Base-by-base conservation (phyloP, 2,113 vertebrate genomes). In the Microtus oregoni region DNA sequence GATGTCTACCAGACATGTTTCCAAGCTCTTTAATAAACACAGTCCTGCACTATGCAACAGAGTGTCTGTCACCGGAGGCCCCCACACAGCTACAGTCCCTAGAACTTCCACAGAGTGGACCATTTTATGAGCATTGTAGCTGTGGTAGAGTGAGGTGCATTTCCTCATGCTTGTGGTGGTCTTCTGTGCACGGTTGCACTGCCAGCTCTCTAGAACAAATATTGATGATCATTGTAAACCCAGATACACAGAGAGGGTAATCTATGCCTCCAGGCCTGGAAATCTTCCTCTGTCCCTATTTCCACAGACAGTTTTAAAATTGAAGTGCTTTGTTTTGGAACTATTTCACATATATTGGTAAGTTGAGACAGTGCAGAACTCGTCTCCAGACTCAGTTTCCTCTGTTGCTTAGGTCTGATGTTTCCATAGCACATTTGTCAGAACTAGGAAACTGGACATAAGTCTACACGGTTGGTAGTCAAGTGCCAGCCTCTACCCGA, bases 221-320 rank as follows among this genome's bases (percentile, higher is more conserved):
- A 68, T 68, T 41, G 58, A 41, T 30, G 24, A 8, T 19, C 26
- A 32, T 55, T 78, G 13, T 85, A 28, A 93, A 55, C 41, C 44
- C 17, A 24, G 30, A 92, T 14, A n/a, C 26, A 77, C 14, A 47
- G 12, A 24, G 14, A 67, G 30, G 32, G n/a, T 58, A 19, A 5
- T 50, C 30, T 58, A 47, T 75, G 28, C 96, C 72, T 90, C 63
- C 76, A 88, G 79, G 68, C 44, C n/a, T 17, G 19, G 72, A 97
- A 95, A 85, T 72, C 88, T 90, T 92, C 93, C 78, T 95, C 85
- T 1, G 68, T 38, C 52, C 14, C 0, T 17, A 15, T 35, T 14
- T 7, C 14, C 68, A 19, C 28, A 0, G 67, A 52, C 32, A 0
- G n/a, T n/a, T 82, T 30, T 38, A 44, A 67, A 28, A 26, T 86